Conservation (phyloP, 2,888 invertebrate species). For the Psylliodes chrysocephalus region DNA sequence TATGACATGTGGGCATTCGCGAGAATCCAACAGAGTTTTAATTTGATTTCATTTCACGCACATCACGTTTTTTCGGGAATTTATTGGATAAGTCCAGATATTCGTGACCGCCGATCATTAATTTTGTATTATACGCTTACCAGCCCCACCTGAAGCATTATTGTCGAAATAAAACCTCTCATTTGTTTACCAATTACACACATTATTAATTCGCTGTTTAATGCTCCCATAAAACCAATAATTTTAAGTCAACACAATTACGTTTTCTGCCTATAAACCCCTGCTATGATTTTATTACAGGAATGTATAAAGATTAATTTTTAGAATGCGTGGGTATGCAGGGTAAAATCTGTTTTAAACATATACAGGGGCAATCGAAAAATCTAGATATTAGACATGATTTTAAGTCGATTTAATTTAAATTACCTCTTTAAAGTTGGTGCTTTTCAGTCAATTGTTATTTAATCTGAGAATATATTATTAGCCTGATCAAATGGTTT, state of each 20-base stretch:
- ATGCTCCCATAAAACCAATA: conserved; percentile 15
- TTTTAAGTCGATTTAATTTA: no score
- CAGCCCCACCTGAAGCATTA: conserved; percentile 26
- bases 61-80: conserved; percentile 17
- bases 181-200: conserved; percentile 20
- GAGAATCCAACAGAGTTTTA: conserved; percentile 15
- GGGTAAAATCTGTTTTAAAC: no score
- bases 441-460: no score
- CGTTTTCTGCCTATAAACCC: no score
- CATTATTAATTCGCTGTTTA: conserved; percentile 22
- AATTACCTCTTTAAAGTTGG: no score
- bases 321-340: no score
- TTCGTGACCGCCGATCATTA: conserved; percentile 22
- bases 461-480: no score
- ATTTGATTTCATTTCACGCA: conserved; percentile 22
- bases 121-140: conserved; percentile 25
- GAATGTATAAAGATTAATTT: no score
- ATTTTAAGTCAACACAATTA: conserved; percentile 11
- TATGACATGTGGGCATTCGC: conserved; percentile 5
- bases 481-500: no score
- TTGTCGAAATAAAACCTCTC: conserved; percentile 24
- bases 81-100: conserved; percentile 18
- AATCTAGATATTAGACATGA: no score
- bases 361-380: no score
- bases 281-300: no score